phyloP scores from a whole-genome alignment of 2,797 vertebrate species.

The Moxostoma hubbsi region DNA sequence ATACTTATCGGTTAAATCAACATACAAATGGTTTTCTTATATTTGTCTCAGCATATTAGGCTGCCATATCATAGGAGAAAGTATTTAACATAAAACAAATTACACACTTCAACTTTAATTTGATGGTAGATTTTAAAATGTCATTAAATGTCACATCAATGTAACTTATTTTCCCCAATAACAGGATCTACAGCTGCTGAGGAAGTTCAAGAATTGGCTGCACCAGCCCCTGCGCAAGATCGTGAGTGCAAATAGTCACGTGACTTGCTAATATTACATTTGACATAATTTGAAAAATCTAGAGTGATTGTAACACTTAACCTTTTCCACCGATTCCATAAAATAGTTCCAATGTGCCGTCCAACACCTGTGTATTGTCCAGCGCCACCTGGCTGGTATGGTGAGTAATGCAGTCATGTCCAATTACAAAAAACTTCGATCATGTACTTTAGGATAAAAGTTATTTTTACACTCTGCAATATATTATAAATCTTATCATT shows the following conservation, averaged over 20 bases:
- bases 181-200: conserved; percentile 66
- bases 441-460: neutral
- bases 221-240: conserved; percentile 64
- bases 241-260: conserved; percentile 59
- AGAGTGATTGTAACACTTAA: neutral
- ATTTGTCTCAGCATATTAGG: no score
- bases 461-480: neutral
- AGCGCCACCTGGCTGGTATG: conserved; percentile 76
- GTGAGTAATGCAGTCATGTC: conserved; percentile 55
- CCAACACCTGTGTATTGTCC: conserved; percentile 81
- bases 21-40: no score
- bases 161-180: conserved; percentile 35
- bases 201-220: conserved; percentile 53
- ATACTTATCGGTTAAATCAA: no score
- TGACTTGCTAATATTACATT: conserved; percentile 9
- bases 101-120: neutral
- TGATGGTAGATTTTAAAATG: conserved; percentile 2
- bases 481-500: conserved; percentile 33
- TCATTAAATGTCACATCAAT: neutral
- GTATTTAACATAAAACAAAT: no score
- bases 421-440: neutral
- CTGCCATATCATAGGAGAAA: no score
- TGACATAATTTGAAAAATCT: neutral
- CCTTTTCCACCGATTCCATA: neutral
- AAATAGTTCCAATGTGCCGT: conserved; percentile 72